phyloP scores from a whole-genome alignment of 1,140 invertebrate species.

The Trinorchestia longiramus region DNA sequence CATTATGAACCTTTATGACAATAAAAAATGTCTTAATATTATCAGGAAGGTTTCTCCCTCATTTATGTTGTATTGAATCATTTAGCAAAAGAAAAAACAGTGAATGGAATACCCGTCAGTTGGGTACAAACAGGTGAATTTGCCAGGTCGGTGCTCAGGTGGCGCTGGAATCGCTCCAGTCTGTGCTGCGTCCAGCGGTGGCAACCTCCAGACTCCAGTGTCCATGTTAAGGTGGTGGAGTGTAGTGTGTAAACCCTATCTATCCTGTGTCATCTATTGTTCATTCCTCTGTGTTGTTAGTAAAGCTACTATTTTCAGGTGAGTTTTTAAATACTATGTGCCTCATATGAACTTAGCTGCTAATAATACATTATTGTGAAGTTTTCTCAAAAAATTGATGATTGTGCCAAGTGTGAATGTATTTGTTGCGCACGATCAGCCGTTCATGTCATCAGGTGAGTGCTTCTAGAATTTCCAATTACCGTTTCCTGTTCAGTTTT shows the following conservation, averaged over 20 bases:
- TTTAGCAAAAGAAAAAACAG: neutral
- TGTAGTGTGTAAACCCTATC: neutral
- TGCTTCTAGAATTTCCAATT: neutral
- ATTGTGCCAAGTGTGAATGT: neutral
- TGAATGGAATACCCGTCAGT: constrained; percentile 21
- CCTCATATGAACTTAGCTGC: neutral
- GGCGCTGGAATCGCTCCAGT: constrained; percentile 24
- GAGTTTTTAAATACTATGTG: neutral
- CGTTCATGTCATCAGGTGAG: neutral
- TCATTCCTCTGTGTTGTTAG: neutral
- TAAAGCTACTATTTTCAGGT: neutral
- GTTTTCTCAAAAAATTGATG: neutral
- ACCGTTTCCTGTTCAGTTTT: neutral
- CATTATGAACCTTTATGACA: neutral
- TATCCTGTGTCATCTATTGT: neutral
- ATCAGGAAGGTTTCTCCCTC: neutral
- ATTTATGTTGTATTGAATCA: neutral
- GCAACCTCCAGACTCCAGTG: constrained; percentile 48
- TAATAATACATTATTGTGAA: neutral
- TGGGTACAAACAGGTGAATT: neutral
- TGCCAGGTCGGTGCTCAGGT: constrained; percentile 15
- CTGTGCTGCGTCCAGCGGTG: neutral
- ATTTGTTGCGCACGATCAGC: neutral
- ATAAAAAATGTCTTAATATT: neutral
- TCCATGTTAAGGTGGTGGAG: neutral